phyloP scores from a whole-genome alignment of 2,888 invertebrate genomes.

The Eudemis profundana region DNA sequence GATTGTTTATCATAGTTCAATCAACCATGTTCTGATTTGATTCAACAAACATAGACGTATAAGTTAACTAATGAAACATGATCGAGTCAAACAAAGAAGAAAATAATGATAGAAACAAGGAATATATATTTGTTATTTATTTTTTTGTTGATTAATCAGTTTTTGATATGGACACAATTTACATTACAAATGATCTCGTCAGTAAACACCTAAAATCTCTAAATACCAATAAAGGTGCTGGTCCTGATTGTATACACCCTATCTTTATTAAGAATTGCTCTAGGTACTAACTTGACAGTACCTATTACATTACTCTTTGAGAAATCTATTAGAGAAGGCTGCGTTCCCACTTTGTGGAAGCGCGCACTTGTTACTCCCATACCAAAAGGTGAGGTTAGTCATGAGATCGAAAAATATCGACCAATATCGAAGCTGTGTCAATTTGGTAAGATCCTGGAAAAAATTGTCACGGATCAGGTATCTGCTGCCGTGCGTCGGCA shows the following conservation, averaged over 20 bases:
- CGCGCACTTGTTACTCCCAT: background rate
- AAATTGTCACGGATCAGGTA: too few species aligned
- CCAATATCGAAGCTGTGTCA: conserved; percentile 6
- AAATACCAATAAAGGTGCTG: background rate
- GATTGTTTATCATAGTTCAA: too few species aligned
- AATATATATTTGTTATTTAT: too few species aligned
- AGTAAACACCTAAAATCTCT: background rate
- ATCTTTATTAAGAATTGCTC: background rate
- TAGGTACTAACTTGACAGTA: background rate
- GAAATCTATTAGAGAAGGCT: background rate
- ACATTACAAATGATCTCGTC: background rate
- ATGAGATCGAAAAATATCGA: background rate
- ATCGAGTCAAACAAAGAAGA: too few species aligned
- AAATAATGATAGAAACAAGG: too few species aligned
- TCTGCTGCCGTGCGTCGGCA: too few species aligned
- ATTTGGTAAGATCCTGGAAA: too few species aligned
- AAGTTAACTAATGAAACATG: too few species aligned
- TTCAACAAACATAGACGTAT: too few species aligned
- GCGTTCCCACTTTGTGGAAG: background rate
- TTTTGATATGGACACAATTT: conserved; percentile 3
- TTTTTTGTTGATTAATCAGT: too few species aligned
- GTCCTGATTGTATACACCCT: conserved; percentile 2
- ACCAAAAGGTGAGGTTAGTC: background rate
- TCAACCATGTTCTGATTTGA: too few species aligned
- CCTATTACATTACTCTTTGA: background rate